Conservation (phyloP, 1,140 invertebrate species). For the Proales similis region DNA sequence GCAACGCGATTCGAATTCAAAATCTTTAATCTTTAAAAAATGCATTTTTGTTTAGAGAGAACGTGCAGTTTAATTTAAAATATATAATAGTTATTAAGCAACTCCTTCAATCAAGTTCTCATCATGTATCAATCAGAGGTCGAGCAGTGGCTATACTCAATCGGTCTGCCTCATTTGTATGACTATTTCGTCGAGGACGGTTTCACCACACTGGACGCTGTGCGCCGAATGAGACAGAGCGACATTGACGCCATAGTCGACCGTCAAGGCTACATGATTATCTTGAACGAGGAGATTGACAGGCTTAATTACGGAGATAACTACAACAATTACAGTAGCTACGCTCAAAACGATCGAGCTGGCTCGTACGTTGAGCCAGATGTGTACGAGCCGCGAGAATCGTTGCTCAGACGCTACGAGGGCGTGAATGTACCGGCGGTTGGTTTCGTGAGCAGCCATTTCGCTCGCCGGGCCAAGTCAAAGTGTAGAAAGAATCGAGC, state of each 20-base stretch:
- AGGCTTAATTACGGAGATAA: slow-evolving; percentile 29
- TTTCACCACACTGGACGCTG: slow-evolving; percentile 15
- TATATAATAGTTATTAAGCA: no score
- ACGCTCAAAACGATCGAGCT: neutral
- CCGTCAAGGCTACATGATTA: slow-evolving; percentile 27
- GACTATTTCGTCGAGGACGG: slow-evolving; percentile 16
- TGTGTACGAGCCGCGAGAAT: slow-evolving; percentile 21
- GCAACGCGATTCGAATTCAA: no score
- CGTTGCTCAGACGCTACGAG: slow-evolving; percentile 22
- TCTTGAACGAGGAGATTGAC: slow-evolving; percentile 32
- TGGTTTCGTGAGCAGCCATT: slow-evolving; percentile 25
- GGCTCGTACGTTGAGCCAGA: slow-evolving; percentile 28
- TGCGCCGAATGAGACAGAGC: slow-evolving; percentile 33
- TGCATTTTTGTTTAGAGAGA: no score
- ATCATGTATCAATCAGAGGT: slow-evolving; percentile 38
- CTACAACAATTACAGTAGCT: neutral
- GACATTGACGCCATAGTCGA: slow-evolving; percentile 36
- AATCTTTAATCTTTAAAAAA: no score
- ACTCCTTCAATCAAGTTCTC: no score
- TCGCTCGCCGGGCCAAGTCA: slow-evolving; percentile 33
- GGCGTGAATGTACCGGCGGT: slow-evolving; percentile 8
- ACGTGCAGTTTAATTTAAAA: no score
- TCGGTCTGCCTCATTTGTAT: slow-evolving; percentile 27
- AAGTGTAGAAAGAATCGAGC: slow-evolving; percentile 15
- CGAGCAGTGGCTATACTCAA: slow-evolving; percentile 37